Base-by-base conservation (phyloP, 2,888 invertebrate genomes). In the Mythimna lalbum region DNA sequence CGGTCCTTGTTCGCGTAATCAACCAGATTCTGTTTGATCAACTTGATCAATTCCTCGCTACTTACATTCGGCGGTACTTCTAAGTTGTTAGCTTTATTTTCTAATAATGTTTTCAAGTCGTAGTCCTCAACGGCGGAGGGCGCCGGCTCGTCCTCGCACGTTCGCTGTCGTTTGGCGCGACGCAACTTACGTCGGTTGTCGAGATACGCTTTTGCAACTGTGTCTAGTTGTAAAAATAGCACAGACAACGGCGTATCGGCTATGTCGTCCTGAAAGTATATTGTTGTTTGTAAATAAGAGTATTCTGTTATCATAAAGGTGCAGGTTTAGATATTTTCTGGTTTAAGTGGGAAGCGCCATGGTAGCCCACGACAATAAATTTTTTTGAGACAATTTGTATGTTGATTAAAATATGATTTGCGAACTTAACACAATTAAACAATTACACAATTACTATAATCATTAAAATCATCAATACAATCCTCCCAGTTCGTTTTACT, bases 211-310 rank as follows among this genome's bases (percentile, higher is more conserved):
- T 94, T 93, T 14, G 94, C 89, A 7, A 95, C 95, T 21, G 94
- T 91, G 74, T 96, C 95, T 55, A 96, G 84, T 87, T 96, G 94
- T 47, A 94, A 83, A 77, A 96, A 93, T 53, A 95, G 86, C 5
- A 95, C 95, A 14, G 95, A 90, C 47, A 96, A 83, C 0, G 96
- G 95, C 7, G 93, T 95, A 61, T 96, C 95, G 5, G 92, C 88
- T 75, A 96, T 86, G 78, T 96, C 96, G 73, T 95, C 96, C 96
- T 96, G 87, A 63, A 92, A 90, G 39, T 61, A 43, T 73, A 73
- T 65, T 50, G 23, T 14, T 21, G 21, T 47, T 56, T 21, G 12
- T 69, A 21, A 56, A 47, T 43, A n/a, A 73, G 50, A 49, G 4
- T 27, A 39, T 27, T 10, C 19, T 14, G 14, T 43, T 43, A n/a